Evolutionary conservation across 2,113 vertebrate species (phyloP).

Genomic region (Syngnathus floridae): DNA sequence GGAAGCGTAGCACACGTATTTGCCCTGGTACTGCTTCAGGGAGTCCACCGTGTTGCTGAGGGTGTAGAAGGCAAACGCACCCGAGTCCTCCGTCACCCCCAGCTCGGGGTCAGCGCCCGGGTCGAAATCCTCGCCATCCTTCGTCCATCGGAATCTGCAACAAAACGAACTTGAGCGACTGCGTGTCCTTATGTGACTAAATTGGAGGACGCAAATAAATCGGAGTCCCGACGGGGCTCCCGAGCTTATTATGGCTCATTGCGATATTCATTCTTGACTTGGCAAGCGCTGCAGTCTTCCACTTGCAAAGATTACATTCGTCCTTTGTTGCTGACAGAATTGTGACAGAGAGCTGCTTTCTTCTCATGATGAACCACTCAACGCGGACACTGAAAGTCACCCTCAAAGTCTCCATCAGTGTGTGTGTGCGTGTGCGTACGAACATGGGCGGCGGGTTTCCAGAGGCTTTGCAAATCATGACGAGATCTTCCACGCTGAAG

Average conservation of each 20-base stretch:
- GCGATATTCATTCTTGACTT: slow-evolving; percentile 46
- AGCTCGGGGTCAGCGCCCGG: slow-evolving; percentile 67
- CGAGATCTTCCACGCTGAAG: slow-evolving; percentile 59
- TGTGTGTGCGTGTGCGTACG: slow-evolving; percentile 27
- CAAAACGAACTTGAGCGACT: slow-evolving; percentile 11
- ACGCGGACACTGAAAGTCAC: slow-evolving; percentile 49
- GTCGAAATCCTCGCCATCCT: slow-evolving; percentile 73
- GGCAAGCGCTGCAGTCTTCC: slow-evolving; percentile 36
- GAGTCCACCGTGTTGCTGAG: slow-evolving; percentile 64
- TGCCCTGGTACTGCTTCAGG: slow-evolving; percentile 75
- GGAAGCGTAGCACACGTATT: slow-evolving; percentile 79
- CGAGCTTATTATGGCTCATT: slow-evolving; percentile 37
- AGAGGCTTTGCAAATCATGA: slow-evolving; percentile 59
- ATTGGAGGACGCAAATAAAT: slow-evolving; percentile 24
- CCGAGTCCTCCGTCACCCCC: slow-evolving; percentile 44
- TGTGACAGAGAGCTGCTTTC: slow-evolving; percentile 35
- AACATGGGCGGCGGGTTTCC: slow-evolving; percentile 60
- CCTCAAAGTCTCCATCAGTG: slow-evolving; percentile 7
- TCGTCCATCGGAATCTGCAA: slow-evolving; percentile 81
- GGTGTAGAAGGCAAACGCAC: slow-evolving; percentile 65
- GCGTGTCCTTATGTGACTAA: slow-evolving; percentile 19
- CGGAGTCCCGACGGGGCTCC: slow-evolving; percentile 5
- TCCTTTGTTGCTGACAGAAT: slow-evolving; percentile 47
- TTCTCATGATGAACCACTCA: slow-evolving; percentile 48
- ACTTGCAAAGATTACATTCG: slow-evolving; percentile 54